Percentiles rank a stretch among this genome's conserved stretches.
phyloP scores from a whole-genome alignment of 1,140 invertebrate species.

The Agrilus planipennis region DNA sequence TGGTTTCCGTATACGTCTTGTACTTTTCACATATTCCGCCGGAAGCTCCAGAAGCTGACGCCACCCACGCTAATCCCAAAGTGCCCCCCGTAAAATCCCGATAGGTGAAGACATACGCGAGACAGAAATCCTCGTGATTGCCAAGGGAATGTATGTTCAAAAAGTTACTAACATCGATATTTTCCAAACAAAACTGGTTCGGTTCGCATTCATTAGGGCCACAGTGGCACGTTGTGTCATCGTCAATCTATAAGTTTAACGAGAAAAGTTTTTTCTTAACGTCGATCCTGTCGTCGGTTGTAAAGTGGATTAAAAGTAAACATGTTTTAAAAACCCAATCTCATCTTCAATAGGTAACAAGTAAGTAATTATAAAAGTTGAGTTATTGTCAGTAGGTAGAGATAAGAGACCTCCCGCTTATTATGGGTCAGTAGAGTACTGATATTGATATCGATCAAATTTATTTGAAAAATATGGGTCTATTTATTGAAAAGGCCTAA shows the following conservation, averaged over 20 bases:
- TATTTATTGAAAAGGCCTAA: no score
- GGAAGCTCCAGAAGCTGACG: slow-evolving; percentile 86
- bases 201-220: slow-evolving; percentile 50
- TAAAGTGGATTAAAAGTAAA: no score
- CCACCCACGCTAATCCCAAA: slow-evolving; percentile 92
- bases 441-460: no score
- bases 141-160: slow-evolving; percentile 93
- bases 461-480: no score
- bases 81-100: slow-evolving; percentile 37
- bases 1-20: slow-evolving; percentile 92
- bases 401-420: no score
- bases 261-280: slow-evolving; percentile 5
- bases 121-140: slow-evolving; percentile 95
- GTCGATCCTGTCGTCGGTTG: no score
- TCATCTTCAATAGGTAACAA: no score
- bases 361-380: no score
- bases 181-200: slow-evolving; percentile 92
- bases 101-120: slow-evolving; percentile 98
- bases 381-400: no score
- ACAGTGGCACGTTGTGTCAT: slow-evolving; percentile 65
- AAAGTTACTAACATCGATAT: slow-evolving; percentile 99
- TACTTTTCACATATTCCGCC: slow-evolving; percentile 98
- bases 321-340: no score
- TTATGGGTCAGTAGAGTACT: no score
- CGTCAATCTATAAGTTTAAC: slow-evolving; percentile 60